phyloP scores from a whole-genome alignment of 2,113 vertebrate genomes.

The Sebastes fasciatus region DNA sequence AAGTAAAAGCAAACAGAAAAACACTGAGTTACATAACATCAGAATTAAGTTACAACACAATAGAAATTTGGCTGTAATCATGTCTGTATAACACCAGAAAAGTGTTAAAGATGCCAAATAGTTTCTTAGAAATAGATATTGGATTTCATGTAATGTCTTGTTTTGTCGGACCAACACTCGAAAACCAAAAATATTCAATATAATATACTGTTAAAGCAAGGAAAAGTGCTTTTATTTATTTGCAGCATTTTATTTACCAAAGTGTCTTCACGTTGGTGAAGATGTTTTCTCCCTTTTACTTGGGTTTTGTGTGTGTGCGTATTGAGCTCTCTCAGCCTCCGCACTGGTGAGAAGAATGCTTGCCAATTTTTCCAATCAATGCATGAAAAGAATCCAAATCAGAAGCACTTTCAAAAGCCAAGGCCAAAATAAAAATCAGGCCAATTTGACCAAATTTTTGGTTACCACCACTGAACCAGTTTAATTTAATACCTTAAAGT shows the following conservation, averaged over 20 bases:
- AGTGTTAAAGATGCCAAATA: not conserved
- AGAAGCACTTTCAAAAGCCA: not conserved
- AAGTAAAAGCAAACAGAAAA: too few species aligned
- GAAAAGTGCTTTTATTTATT: not conserved
- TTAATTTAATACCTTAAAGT: not conserved
- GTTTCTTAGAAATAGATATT: not conserved
- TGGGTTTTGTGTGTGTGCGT: not conserved
- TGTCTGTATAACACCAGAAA: too few species aligned
- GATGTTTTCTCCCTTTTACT: not conserved
- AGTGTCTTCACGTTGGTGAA: not conserved
- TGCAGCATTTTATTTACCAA: not conserved
- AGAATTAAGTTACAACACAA: not conserved
- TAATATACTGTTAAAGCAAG: not conserved
- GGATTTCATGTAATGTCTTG: too few species aligned
- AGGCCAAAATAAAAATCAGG: not conserved
- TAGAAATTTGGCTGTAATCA: not conserved
- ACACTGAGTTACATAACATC: not conserved
- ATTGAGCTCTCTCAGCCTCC: not conserved
- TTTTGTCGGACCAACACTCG: not conserved
- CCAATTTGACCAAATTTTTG: not conserved
- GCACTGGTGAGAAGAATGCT: not conserved
- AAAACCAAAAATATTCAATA: not conserved
- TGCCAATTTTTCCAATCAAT: not conserved
- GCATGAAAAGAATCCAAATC: not conserved
- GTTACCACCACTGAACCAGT: not conserved